Base-by-base conservation (phyloP, 2,113 vertebrate species). In the Seriola rivoliana region DNA sequence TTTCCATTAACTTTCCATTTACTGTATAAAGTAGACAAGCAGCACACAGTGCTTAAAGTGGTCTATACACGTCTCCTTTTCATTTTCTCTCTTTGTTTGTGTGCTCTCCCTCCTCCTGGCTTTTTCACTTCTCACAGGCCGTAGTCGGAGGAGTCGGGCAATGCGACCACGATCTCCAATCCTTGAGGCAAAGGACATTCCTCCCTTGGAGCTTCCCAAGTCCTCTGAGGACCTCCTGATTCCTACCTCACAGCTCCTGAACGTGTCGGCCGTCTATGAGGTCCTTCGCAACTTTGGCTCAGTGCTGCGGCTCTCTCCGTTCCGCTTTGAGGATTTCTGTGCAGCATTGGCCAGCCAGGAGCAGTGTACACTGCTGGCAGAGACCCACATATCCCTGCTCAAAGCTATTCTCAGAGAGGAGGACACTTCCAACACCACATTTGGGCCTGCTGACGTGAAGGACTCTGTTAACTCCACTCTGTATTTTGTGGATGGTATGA, bases 281-380 rank as follows among this genome's bases (percentile, higher is more conserved):
- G 98, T 99, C 80, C 96, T 99, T 29, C 96, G 97, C 94, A 99
- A 97, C 96, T 99, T 99, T 95, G 96, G 97, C 94, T 97, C 97
- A 4, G 98, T 99, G 84, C 94, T 99, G 76, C 97, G 98, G 38
- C 95, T 99, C 63, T 99, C 98, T 58, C 97, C 97, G 52, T 99
- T 99, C 94, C 97, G 98, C 91, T 99, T 99, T 92, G 98, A 99
- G 96, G 98, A 99, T 94, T 99, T 99, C 85, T 98, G 97, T 52
- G 97, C 98, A 0, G 97, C 98, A 34, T 89, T 99, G 89, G 96
- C 97, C 79, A 97, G 98, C 91, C 97, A 97, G 89, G 98, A 99
- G 93, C 98, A 99, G 93, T 99, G 98, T 92, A 98, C 97, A 0
- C 95, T 99, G 85, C 96, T 99, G 96, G 98, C 98, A 6, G 98